Evolutionary conservation across 2,888 invertebrate species (phyloP).

Genomic region (Thereva unica): DNA sequence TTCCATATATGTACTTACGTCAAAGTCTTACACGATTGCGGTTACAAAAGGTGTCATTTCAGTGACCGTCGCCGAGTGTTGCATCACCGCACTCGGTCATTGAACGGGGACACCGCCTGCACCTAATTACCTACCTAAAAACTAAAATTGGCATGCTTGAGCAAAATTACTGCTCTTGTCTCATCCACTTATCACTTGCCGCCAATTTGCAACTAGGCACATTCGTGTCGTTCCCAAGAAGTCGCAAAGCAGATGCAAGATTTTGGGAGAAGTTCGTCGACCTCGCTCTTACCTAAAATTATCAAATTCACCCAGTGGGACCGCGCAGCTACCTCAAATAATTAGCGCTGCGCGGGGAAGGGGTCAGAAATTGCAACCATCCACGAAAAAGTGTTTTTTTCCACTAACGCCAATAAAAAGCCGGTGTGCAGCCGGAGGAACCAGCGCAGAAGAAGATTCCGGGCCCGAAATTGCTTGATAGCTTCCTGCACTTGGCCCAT

Average conservation of each 20-base stretch:
- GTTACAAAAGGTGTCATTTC: too few relatives aligned
- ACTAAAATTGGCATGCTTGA: neutral
- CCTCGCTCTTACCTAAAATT: neutral
- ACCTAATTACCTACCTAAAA: neutral
- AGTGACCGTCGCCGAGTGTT: too few relatives aligned
- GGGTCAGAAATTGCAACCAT: neutral
- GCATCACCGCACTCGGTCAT: too few relatives aligned
- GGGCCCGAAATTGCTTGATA: slow-evolving; percentile 40
- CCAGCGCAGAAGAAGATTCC: slow-evolving; percentile 21
- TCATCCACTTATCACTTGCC: too few relatives aligned
- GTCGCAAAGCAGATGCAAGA: slow-evolving; percentile 13
- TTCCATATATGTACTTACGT: too few relatives aligned
- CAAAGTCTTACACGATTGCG: too few relatives aligned
- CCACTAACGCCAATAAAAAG: neutral
- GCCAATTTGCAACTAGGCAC: slow-evolving; percentile 1
- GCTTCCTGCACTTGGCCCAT: slow-evolving; percentile 36
- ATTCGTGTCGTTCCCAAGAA: neutral
- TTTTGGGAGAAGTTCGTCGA: slow-evolving; percentile 6
- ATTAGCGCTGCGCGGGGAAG: slow-evolving; percentile 4
- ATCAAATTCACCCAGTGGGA: slow-evolving; percentile 17
- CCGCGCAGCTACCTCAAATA: slow-evolving; percentile 25
- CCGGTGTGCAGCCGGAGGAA: slow-evolving; percentile 13
- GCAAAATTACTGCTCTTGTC: neutral
- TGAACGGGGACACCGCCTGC: too few relatives aligned
- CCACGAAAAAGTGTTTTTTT: slow-evolving; percentile 11